A percentile compares a stretch with the other conserved stretches of the same genome.
phyloP scores from a whole-genome alignment of 2,888 invertebrate species.

The Leucophora obtusa region DNA sequence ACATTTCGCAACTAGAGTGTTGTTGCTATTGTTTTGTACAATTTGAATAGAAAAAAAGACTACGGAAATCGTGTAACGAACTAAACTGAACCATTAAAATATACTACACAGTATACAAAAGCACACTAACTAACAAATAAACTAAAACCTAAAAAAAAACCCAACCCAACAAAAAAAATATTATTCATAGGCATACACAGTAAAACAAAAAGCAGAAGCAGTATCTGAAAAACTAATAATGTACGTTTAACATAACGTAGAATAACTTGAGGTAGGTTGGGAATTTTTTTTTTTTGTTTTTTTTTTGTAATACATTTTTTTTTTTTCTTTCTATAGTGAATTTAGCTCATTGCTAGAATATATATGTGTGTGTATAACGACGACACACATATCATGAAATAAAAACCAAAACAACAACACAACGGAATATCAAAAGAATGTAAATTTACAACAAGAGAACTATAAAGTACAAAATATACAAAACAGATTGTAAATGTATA shows the following conservation, averaged over 20 bases:
- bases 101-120: no score
- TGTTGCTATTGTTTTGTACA: not conserved
- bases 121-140: no score
- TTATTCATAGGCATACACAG: conserved; percentile 29
- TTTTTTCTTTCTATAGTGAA: conserved; percentile 40
- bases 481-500: conserved; percentile 27
- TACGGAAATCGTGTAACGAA: conserved; percentile 38
- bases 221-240: conserved; percentile 48
- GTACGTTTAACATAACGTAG: conserved; percentile 69
- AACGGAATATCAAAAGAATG: conserved; percentile 21
- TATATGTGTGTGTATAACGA: not conserved
- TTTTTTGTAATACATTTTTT: conserved; percentile 64
- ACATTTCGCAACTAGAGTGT: not conserved
- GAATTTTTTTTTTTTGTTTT: conserved; percentile 66
- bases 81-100: conserved; percentile 20
- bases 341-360: conserved; percentile 47
- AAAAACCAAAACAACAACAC: conserved; percentile 2
- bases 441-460: conserved; percentile 61
- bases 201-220: conserved; percentile 31
- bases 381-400: conserved; percentile 2
- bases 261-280: conserved; percentile 77
- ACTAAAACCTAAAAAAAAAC: no score
- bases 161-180: conserved; percentile 21
- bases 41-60: conserved; percentile 7
- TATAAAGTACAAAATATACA: conserved; percentile 15